These are phyloP conservation scores for Torymus auratus DNA, from an alignment of 2,888 invertebrate species.

Conservation along the genomic window DNA sequence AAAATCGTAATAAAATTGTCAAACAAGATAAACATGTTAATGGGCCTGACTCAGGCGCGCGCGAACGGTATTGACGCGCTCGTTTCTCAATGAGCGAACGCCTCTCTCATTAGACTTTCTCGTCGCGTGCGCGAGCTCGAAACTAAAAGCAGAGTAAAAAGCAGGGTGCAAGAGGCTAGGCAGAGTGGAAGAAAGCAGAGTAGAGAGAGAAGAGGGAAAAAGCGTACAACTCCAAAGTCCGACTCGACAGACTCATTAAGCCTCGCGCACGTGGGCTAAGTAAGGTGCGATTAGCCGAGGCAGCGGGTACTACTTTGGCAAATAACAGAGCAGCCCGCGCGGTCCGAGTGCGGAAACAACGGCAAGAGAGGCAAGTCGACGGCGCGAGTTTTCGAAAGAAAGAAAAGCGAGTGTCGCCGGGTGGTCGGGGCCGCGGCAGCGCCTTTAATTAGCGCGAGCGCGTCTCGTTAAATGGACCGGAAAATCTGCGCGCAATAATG, in stretches of 20 bases:
- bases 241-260: constrained; percentile 38
- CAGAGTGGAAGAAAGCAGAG: not conserved
- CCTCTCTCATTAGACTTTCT: constrained; percentile 27
- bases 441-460: not conserved
- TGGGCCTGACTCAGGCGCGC: not conserved
- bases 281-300: constrained; percentile 39
- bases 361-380: not conserved
- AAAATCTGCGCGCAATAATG: constrained; percentile 32
- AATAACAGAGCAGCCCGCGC: constrained; percentile 30
- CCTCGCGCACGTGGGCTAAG: constrained; percentile 31
- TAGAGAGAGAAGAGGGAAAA: not conserved
- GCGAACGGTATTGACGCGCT: not conserved
- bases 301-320: constrained; percentile 33
- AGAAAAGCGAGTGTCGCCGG: constrained; percentile 6
- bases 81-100: not conserved
- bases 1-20: constrained; percentile 30
- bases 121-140: not conserved
- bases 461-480: too few relatives aligned
- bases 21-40: constrained; percentile 46
- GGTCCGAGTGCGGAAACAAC: constrained; percentile 17
- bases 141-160: constrained; percentile 3
- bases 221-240: not conserved
- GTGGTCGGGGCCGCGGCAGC: constrained; percentile 5
- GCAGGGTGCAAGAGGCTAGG: not conserved
- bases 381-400: not conserved